Percentiles rank a stretch among this genome's conserved stretches.
These are phyloP conservation scores for Thomomys bottae DNA, from an alignment of 2,113 vertebrate species.

Conservation along the genomic window DNA sequence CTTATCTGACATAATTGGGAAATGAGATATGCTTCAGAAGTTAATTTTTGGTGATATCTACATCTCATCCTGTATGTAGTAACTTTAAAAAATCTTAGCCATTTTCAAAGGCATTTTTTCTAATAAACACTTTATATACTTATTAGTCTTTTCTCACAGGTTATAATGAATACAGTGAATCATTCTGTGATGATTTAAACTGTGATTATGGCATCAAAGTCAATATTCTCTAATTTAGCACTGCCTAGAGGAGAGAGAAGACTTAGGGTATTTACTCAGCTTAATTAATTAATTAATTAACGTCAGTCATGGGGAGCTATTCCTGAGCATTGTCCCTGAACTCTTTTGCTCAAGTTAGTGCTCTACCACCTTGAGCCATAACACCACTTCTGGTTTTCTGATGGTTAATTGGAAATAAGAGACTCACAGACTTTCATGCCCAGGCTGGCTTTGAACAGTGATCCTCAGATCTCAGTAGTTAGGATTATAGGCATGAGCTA, in stretches of 20 bases:
- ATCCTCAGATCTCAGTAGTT: too few species aligned
- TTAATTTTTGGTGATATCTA: constrained; percentile 54
- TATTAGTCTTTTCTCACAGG: neutral
- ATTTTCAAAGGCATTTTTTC: constrained; percentile 48
- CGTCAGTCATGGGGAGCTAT: too few species aligned
- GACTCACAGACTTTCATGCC: too few species aligned
- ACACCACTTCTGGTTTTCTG: too few species aligned
- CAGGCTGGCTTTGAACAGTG: too few species aligned
- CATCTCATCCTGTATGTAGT: neutral
- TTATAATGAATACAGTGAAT: neutral
- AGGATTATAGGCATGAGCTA: too few species aligned
- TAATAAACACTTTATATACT: neutral
- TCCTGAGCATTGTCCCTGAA: too few species aligned
- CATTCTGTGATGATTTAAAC: neutral
- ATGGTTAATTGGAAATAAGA: too few species aligned
- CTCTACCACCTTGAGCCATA: too few species aligned
- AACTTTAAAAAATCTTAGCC: constrained; percentile 49
- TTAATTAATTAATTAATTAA: neutral
- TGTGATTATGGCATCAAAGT: neutral
- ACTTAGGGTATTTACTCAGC: neutral
- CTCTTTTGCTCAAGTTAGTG: too few species aligned
- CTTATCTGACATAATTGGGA: constrained; percentile 45
- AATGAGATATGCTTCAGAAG: constrained; percentile 57
- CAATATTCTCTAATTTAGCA: neutral
- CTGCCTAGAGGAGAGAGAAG: neutral